Evolutionary conservation across 2,113 vertebrate genomes (phyloP), one percentile per base, ranked within the genome.

Genomic region (Alethe castanea): DNA sequence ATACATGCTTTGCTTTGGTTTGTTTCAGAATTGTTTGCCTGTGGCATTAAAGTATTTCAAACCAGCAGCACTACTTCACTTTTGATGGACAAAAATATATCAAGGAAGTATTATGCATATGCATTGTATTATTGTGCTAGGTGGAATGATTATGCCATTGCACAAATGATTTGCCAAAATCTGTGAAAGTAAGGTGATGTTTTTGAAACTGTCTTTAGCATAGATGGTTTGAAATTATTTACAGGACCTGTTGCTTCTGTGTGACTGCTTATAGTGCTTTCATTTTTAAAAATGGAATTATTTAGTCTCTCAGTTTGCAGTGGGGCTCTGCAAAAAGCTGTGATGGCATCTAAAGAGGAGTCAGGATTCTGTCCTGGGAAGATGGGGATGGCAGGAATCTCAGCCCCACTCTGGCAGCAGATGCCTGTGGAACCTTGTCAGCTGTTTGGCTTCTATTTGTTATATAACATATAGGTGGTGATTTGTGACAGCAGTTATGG

Each of bases 71-170:
- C 25, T 29, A 6, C 6, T 64, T 89, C 15, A 8, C 22, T 66
- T 80, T 11, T 71, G 69, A 26, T 33, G 40, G 33, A 67, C 67
- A 36, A 57, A 36, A 78, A 11, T 71, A 4, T 33, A 19, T 64
- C 5, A 48, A 31, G 20, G 53, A 91, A 50, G 11, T 6, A 2
- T 66, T 22, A 8, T 0, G 0, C 6, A 2, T 5, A 1, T 14
- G 1, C 59, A 19, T 83, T 65, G 14, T 47, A 8, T 50, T 47
- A 8, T 50, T 81, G 14, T 64, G 52, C 47, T 56, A 24, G 64
- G 36, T 50, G 45, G 56, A 88, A 81, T 52, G 35, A 59, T 81
- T 31, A 14, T 62, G n/a, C 25, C 50, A 0, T 53, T 66, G 26
- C 25, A 59, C 20, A 60, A 19, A 44, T 18, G 13, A 35, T 59